phyloP scores from a whole-genome alignment of 2,888 invertebrate species.

The Chrysina gloriosa region DNA sequence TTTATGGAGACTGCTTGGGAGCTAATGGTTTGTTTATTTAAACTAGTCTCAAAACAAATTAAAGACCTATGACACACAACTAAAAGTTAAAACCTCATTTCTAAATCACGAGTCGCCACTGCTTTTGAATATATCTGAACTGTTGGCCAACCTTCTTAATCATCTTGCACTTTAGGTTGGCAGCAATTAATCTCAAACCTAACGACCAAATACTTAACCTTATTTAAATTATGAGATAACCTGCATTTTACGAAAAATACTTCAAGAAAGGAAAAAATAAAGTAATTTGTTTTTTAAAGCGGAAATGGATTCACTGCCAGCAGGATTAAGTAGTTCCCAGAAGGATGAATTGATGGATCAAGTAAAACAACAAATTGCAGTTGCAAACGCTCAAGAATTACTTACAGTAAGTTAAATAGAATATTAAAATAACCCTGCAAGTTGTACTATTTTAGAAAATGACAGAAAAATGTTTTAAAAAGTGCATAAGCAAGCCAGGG shows the following conservation, averaged over 20 bases:
- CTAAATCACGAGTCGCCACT: too few species aligned
- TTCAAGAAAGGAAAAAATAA: neutral
- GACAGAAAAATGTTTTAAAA: slow-evolving; percentile 97
- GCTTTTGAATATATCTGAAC: too few species aligned
- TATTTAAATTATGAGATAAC: slow-evolving; percentile 25
- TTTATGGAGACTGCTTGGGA: too few species aligned
- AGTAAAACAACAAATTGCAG: slow-evolving; percentile 94
- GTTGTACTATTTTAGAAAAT: slow-evolving; percentile 78
- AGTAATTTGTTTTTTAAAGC: neutral
- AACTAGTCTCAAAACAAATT: too few species aligned
- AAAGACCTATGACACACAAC: too few species aligned
- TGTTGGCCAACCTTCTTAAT: too few species aligned
- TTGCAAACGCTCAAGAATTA: slow-evolving; percentile 93
- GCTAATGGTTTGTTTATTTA: too few species aligned
- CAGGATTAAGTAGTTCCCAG: slow-evolving; percentile 74
- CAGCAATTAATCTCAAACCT: too few species aligned
- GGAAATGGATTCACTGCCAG: slow-evolving; percentile 71
- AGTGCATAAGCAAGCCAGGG: slow-evolving; percentile 92
- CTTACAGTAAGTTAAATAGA: slow-evolving; percentile 72
- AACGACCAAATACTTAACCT: slow-evolving; percentile 20
- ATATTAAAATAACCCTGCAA: neutral
- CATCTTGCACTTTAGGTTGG: too few species aligned
- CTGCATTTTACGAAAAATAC: slow-evolving; percentile 1
- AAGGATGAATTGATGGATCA: slow-evolving; percentile 93
- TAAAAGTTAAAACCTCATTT: too few species aligned